A percentile compares a stretch with the other conserved stretches of the same genome.
phyloP scores from a whole-genome alignment of 2,113 vertebrate species.

The Chrysemys picta region DNA sequence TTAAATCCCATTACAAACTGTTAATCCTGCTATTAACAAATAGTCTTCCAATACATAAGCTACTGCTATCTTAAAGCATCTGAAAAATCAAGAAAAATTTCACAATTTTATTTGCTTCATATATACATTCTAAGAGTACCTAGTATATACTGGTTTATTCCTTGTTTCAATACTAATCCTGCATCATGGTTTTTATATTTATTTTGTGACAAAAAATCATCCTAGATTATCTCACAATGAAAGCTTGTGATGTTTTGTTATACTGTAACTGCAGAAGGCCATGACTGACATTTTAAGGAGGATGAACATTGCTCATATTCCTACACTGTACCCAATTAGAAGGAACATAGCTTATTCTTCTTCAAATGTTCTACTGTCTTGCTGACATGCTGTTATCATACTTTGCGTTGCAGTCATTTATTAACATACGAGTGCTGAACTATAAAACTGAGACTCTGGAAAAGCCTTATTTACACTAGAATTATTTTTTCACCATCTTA shows the following conservation, averaged over 20 bases:
- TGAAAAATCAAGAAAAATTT: neutral
- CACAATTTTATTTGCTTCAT: neutral
- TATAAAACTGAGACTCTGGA: neutral
- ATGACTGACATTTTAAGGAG: neutral
- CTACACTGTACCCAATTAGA: neutral
- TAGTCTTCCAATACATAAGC: neutral
- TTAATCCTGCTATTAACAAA: neutral
- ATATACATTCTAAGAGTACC: neutral
- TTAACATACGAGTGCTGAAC: neutral
- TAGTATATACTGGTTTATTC: neutral
- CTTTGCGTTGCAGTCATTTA: neutral
- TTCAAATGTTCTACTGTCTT: neutral
- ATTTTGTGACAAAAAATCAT: neutral
- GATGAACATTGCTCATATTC: neutral
- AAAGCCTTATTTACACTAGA: neutral
- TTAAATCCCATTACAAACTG: neutral
- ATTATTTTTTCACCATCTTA: neutral
- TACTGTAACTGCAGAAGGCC: neutral
- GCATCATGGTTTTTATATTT: neutral
- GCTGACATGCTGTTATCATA: neutral
- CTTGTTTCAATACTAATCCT: neutral
- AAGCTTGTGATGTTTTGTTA: neutral
- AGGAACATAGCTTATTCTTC: constrained; percentile 10
- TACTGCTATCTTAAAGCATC: neutral
- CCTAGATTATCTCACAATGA: neutral